Evolutionary conservation across 2,888 invertebrate genomes (phyloP), one percentile per base, ranked within the genome.

Genomic region (Caenorhabditis japonica): DNA sequence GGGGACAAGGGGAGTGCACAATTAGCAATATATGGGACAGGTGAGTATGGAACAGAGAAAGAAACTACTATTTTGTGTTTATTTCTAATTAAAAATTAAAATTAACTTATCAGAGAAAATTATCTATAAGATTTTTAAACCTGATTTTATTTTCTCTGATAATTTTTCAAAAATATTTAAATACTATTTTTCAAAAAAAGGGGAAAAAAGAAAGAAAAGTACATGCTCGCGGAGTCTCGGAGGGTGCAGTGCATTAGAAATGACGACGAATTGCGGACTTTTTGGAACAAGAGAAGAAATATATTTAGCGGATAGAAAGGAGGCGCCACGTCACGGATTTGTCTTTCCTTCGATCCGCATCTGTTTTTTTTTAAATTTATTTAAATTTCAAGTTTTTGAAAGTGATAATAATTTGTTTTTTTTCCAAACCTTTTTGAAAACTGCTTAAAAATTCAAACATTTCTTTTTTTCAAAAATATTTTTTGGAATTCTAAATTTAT

Each of bases 211-310:
- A 30, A 25, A 12, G 19, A 12, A 15, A 19, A 19, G 4, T 7
- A 23, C 4, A 13, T 21, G 23, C 23, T 19, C 21, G 44, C 21
- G 44, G 21, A 23, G 44, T 13, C 12, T 21, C 19, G 23, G 12
- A 19, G 7, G 3, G 41, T 30, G 30, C 30, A 30, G 10, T 19
- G 39, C 58, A 47, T 17, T 23, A 15, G 2, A 34, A 21, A 23
- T 27, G 44, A 62, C 61, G 61, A 52, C 27, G 36, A 30, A 36
- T 36, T 62, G 61, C 61, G 44, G 51, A 44, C n/a, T n/a, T n/a
- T n/a, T n/a, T n/a, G n/a, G n/a, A n/a, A n/a, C n/a, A n/a, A n/a
- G n/a, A n/a, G n/a, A n/a, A n/a, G n/a, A n/a, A n/a, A n/a, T n/a
- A n/a, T n/a, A n/a, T n/a, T n/a, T n/a, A n/a, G n/a, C 53, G 21